phyloP scores from a whole-genome alignment of 2,797 vertebrate genomes.

The Cephalopachus bancanus region DNA sequence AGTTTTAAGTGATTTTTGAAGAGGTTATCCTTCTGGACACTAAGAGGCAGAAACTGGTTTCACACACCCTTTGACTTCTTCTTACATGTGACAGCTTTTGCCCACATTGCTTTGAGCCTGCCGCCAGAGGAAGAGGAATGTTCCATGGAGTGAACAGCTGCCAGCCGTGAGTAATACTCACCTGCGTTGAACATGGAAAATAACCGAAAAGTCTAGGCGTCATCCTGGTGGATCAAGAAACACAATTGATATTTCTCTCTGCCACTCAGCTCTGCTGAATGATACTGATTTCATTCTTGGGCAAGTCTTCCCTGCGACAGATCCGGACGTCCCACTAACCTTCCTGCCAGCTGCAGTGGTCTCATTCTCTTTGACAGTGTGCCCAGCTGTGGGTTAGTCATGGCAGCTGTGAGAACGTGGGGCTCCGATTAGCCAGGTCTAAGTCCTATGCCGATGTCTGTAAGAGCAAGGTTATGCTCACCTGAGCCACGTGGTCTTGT shows the following conservation, averaged over 20 bases:
- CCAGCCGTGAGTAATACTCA: not conserved
- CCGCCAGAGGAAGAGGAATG: not conserved
- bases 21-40: not conserved
- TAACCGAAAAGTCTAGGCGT: not conserved
- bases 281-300: not conserved
- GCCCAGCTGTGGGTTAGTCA: not conserved
- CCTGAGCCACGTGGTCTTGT: not conserved
- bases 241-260: not conserved
- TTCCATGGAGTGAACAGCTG: not conserved
- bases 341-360: too few species aligned
- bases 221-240: not conserved
- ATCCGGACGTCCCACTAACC: not conserved
- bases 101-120: not conserved
- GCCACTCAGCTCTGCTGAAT: not conserved
- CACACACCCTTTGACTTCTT: not conserved
- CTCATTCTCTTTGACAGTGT: not conserved
- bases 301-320: not conserved
- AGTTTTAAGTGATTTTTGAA: not conserved
- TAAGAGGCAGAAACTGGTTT: not conserved
- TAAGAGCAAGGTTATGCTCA: not conserved
- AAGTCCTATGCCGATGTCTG: not conserved
- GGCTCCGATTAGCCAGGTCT: not conserved
- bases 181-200: not conserved
- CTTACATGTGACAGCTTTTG: not conserved
- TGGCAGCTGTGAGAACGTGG: not conserved